A percentile compares a stretch with the other conserved stretches of the same genome.
Conservation (phyloP, 30 jellyfish, hydroid and myxozoan genomes). For the Chironex yamaguchii region DNA sequence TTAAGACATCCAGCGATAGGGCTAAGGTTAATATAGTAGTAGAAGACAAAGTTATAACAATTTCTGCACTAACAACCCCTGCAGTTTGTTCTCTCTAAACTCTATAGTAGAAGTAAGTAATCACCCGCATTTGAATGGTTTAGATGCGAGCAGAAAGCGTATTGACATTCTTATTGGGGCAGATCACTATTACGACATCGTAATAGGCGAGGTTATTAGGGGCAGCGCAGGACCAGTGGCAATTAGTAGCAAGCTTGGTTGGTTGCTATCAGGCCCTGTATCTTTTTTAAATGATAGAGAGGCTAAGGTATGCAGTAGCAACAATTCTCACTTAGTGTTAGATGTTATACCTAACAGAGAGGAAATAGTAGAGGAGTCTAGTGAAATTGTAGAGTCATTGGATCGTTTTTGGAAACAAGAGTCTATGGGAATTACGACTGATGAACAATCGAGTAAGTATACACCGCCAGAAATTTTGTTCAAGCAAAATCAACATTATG, state of each 20-base stretch:
- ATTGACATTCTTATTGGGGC: conserved; percentile 46
- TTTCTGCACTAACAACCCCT: conserved; percentile 12
- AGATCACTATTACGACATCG: conserved; percentile 37
- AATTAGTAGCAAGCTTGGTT: conserved; percentile 54
- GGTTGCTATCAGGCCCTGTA: conserved; percentile 60
- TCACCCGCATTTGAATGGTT: conserved; percentile 15
- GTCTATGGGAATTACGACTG: background rate
- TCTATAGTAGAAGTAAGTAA: conserved; percentile 10
- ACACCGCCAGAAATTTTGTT: background rate
- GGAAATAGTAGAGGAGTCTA: background rate
- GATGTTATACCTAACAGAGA: background rate
- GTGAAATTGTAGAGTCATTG: conserved; percentile 14
- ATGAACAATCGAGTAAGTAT: background rate
- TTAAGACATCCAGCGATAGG: background rate
- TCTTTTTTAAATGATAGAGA: background rate
- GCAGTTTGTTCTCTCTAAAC: conserved; percentile 8
- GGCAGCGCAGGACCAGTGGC: conserved; percentile 71
- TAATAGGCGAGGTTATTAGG: conserved; percentile 37
- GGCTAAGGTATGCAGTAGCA: background rate
- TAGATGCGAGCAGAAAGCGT: background rate
- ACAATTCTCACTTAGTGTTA: conserved; percentile 8
- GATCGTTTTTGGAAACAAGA: conserved; percentile 18
- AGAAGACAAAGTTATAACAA: background rate
- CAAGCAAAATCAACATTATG: conserved; percentile 24
- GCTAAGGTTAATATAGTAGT: background rate